Conservation (phyloP, 2,113 vertebrate genomes). For the Bufo bufo region DNA sequence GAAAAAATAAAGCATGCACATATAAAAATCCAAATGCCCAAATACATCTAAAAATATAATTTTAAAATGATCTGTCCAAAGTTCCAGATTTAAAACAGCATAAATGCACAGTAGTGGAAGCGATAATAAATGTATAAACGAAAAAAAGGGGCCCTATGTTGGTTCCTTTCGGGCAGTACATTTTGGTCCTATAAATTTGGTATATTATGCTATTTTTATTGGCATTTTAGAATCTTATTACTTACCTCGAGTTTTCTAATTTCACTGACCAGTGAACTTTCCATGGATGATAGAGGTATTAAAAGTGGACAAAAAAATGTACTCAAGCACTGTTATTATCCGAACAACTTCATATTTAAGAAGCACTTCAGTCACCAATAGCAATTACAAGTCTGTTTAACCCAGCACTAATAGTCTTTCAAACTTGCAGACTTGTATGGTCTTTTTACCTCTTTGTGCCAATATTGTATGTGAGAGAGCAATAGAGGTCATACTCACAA, state of each 20-base stretch:
- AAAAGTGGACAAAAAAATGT: conserved; percentile 22
- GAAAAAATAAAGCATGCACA: too few relatives aligned
- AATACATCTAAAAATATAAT: too few relatives aligned
- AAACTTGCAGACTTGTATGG: too few relatives aligned
- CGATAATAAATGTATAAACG: neutral
- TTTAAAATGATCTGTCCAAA: too few relatives aligned
- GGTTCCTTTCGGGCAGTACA: neutral
- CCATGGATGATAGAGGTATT: conserved; percentile 35
- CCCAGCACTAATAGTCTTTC: too few relatives aligned
- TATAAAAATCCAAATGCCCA: too few relatives aligned
- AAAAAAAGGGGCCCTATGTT: neutral
- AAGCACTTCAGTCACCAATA: too few relatives aligned
- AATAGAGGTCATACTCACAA: too few relatives aligned
- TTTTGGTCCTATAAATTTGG: neutral
- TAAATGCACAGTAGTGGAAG: neutral
- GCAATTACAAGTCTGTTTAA: too few relatives aligned
- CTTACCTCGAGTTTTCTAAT: conserved; percentile 46
- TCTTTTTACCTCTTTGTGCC: too few relatives aligned
- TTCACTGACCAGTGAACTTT: conserved; percentile 53
- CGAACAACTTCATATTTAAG: conserved; percentile 12
- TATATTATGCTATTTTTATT: neutral
- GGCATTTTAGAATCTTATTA: conserved; percentile 41
- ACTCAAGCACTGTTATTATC: conserved; percentile 20
- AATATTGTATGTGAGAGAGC: too few relatives aligned
- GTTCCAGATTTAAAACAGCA: neutral